phyloP scores from a whole-genome alignment of 2,888 invertebrate genomes.

The Spialia ferax region DNA sequence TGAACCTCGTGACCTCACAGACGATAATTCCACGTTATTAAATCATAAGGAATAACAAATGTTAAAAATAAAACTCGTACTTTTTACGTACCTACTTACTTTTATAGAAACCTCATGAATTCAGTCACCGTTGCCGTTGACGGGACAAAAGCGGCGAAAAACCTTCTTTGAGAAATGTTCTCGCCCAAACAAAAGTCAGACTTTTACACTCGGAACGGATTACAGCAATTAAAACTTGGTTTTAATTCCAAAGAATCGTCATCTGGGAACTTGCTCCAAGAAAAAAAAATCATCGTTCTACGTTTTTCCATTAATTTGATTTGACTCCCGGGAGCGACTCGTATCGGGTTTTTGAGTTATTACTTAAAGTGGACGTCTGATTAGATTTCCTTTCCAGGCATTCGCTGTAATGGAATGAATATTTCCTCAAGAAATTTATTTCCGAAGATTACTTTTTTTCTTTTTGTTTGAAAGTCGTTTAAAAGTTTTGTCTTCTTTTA shows the following conservation, averaged over 20 bases:
- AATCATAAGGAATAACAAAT: neutral
- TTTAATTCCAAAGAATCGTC: slow-evolving; percentile 9
- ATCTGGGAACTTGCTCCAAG: slow-evolving; percentile 5
- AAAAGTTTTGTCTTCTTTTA: neutral
- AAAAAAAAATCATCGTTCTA: slow-evolving; percentile 12
- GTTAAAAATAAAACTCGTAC: neutral
- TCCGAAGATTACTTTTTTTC: slow-evolving; percentile 5
- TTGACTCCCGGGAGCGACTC: slow-evolving; percentile 19
- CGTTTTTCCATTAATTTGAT: slow-evolving; percentile 33
- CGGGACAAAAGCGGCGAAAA: neutral
- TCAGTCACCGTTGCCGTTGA: neutral
- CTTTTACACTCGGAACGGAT: slow-evolving; percentile 23
- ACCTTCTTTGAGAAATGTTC: slow-evolving; percentile 9
- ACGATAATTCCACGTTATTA: neutral
- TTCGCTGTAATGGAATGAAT: slow-evolving; percentile 14
- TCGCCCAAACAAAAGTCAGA: slow-evolving; percentile 1
- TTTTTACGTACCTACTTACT: neutral
- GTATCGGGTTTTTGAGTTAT: slow-evolving; percentile 30
- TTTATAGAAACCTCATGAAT: slow-evolving; percentile 1
- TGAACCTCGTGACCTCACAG: no score
- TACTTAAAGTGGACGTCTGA: slow-evolving; percentile 31
- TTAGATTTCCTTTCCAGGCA: slow-evolving; percentile 18
- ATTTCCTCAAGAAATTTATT: slow-evolving; percentile 6
- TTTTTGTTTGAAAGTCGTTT: neutral
- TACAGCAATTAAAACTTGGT: slow-evolving; percentile 36